Evolutionary conservation across 2,797 vertebrate genomes (phyloP), one percentile per base, ranked within the genome.

Genomic region (Arctocebus calabarensis): DNA sequence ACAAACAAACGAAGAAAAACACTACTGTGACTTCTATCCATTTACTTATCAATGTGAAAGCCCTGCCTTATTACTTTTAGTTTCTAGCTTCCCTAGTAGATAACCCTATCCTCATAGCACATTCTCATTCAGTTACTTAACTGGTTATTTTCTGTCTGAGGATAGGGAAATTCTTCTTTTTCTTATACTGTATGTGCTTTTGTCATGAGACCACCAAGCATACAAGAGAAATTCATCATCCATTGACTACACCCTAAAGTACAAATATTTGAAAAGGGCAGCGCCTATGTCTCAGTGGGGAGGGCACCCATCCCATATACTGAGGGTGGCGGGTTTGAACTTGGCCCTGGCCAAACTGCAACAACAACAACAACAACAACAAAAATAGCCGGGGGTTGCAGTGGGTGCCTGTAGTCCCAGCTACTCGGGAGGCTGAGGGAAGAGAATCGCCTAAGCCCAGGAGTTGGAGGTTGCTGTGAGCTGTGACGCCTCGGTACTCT

Each of bases 121-220:
- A 55, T 37, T 23, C 25, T 88, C 79, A 86, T 27, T 66, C 64
- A 62, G 7, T 66, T 91, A 68, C 8, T n/a, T 78, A 52, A 25
- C 62, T 85, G 64, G 32, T 87, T 68, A 81, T 64, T 94, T 91
- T 91, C 48, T 91, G 48, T 82, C 37, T 81, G 34, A 57, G 34
- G 27, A 45, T 83, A 74, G 40, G 61, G 77, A 77, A 91, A 70
- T 70, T 84, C 48, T 71, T 71, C n/a, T n/a, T n/a, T 52, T 81
- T 34, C 43, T 43, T 99, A 99, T 99, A 99, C 99, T 98, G 99
- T 99, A 99, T 99, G 99, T 99, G 99, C 99, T 99, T 99, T 98
- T 99, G 99, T 99, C 99, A 99, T 99, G 99, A 99, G 98, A 99
- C 99, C 99, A 99, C 98, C 98, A 98, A 99, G 99, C 99, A 98